Evolutionary conservation across 2,797 vertebrate species (phyloP), one percentile per base, ranked within the genome.

Genomic region (Ambastaia sidthimunki): DNA sequence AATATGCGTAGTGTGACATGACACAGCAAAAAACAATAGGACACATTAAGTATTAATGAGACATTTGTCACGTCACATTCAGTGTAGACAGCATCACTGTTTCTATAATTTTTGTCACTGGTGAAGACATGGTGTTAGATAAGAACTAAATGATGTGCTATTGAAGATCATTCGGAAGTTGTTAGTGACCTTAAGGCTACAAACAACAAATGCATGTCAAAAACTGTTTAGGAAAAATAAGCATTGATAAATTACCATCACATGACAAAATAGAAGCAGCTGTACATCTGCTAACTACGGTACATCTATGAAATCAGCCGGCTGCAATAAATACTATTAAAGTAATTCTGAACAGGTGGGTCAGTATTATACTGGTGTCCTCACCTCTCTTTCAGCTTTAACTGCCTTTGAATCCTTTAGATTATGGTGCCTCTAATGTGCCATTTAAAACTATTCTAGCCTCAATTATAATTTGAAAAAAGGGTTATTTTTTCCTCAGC

Each of bases 401-500:
- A 87, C 86, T 81, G 82, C 82, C 86, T 89, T 74, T 88, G 87
- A 73, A 70, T 80, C 74, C 84, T 83, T 81, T 76, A 82, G 74
- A 81, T 78, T 75, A 76, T 80, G 77, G 69, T 74, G 73, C 71
- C 16, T 71, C 31, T 71, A 83, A 88, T 82, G 83, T 55, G 68
- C 62, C 50, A 83, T 88, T 89, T 87, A 88, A 86, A 82, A 86
- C 83, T 88, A 86, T 87, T 87, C 84, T 91, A 18, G 86, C 80
- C 81, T 80, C 81, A 85, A 91, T 91, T 90, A 89, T 90, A 89
- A 89, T 89, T 88, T 84, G 88, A 54, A 82, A 78, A 90, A 92
- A 89, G 84, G 52, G 52, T 44, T 84, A 83, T 84, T 87, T 89
- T 81, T 84, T 90, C 82, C 70, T 89, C 87, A 88, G 81, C 81